These are phyloP conservation scores for Myotis brandtii DNA, from an alignment of 2,113 vertebrate genomes.

Conservation along the genomic window DNA sequence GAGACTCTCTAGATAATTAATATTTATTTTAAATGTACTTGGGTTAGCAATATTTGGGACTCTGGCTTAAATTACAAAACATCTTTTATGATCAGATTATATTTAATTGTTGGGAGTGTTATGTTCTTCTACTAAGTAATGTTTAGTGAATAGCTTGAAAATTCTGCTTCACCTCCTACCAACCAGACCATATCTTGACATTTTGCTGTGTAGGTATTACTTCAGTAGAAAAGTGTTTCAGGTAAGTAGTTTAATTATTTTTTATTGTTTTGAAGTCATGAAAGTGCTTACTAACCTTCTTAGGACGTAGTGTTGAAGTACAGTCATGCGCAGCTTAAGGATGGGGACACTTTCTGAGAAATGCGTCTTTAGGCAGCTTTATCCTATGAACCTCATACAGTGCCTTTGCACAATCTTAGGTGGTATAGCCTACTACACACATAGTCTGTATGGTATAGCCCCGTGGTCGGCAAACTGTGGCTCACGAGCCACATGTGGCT, in stretches of 20 bases:
- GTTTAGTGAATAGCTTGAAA: conserved; percentile 53
- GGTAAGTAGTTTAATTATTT: not conserved
- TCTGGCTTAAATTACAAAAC: not conserved
- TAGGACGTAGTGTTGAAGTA: not conserved
- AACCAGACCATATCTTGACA: conserved; percentile 8
- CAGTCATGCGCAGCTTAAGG: too few relatives aligned
- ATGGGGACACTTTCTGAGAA: not conserved
- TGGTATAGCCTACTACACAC: not conserved
- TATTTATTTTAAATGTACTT: conserved; percentile 2
- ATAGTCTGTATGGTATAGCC: not conserved
- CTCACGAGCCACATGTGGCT: too few relatives aligned
- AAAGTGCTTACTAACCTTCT: not conserved
- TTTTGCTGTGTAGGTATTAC: conserved; percentile 23
- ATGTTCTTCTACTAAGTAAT: not conserved
- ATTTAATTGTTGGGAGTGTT: not conserved
- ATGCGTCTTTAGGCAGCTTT: not conserved
- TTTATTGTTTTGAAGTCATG: conserved; percentile 20
- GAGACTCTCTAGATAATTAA: not conserved
- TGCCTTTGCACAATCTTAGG: too few relatives aligned
- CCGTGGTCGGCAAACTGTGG: too few relatives aligned
- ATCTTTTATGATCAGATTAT: not conserved
- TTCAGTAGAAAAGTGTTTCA: not conserved
- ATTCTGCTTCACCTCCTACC: not conserved
- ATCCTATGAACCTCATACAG: not conserved
- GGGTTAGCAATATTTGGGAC: not conserved